These are phyloP conservation scores for Condylostylus longicornis DNA, from an alignment of 1,140 invertebrate species.

Conservation along the genomic window DNA sequence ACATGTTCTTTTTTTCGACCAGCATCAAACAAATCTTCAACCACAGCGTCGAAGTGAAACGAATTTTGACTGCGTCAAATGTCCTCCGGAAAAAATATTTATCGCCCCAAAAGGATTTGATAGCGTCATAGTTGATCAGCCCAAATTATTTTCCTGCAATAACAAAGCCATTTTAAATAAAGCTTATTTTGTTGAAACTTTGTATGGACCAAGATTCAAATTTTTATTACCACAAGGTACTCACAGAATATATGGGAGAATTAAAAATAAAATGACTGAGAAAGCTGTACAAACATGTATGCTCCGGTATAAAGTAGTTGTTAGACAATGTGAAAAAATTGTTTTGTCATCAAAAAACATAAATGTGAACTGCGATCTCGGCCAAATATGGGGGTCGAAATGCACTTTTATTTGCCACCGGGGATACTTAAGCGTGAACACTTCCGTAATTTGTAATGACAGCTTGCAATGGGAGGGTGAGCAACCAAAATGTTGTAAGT, in stretches of 20 bases:
- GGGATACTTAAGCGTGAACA: background rate
- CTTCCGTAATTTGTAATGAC: background rate
- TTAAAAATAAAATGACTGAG: slow-evolving; percentile 1
- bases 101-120: slow-evolving; percentile 2
- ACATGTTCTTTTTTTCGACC: background rate
- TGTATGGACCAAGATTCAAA: background rate
- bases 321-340: background rate
- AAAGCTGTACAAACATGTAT: background rate
- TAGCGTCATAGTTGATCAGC: slow-evolving; percentile 2
- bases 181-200: slow-evolving; percentile 1
- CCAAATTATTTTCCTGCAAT: background rate
- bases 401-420: background rate
- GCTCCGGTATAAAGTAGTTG: slow-evolving; percentile 2
- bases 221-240: slow-evolving; percentile 2
- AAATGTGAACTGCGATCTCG: background rate
- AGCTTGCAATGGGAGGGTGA: slow-evolving; percentile 1
- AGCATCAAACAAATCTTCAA: background rate
- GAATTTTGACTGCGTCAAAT: slow-evolving; percentile 2
- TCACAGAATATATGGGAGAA: background rate
- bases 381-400: slow-evolving; percentile 2
- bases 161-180: background rate
- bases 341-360: background rate
- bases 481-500: background rate
- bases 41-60: background rate
- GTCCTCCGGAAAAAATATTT: slow-evolving; percentile 4